Percentiles rank a stretch among this genome's conserved stretches.
phyloP scores from a whole-genome alignment of 30 jellyfish, hydroid and myxozoan species.

The Mastigias papua region DNA sequence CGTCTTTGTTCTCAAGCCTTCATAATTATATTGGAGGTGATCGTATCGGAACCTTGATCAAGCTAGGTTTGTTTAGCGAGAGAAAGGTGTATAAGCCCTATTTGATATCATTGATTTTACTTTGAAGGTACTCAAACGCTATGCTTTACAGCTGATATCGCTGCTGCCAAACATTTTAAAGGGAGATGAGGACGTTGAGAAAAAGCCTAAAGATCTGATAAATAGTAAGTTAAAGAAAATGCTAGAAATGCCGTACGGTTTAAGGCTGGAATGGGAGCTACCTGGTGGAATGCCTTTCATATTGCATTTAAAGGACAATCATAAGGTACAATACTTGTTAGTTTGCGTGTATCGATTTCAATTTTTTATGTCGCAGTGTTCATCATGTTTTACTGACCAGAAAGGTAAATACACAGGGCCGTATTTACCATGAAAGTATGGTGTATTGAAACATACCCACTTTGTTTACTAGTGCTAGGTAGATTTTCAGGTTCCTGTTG shows the following conservation, averaged over 20 bases:
- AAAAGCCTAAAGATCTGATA: background rate
- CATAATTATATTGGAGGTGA: too few species aligned
- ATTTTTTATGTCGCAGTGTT: too few species aligned
- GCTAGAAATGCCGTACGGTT: slow-evolving; percentile 91
- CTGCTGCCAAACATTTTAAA: slow-evolving; percentile 75
- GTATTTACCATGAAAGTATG: background rate
- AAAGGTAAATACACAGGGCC: background rate
- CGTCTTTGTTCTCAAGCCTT: too few species aligned
- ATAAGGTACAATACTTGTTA: slow-evolving; percentile 55
- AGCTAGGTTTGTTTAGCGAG: too few species aligned
- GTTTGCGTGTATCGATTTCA: too few species aligned
- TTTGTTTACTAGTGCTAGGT: background rate
- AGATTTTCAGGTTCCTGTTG: background rate
- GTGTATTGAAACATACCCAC: background rate
- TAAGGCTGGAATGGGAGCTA: slow-evolving; percentile 88
- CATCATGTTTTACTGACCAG: background rate
- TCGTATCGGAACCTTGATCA: too few species aligned
- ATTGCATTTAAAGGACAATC: slow-evolving; percentile 88
- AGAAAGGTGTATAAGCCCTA: background rate
- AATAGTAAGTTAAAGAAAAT: slow-evolving; percentile 36
- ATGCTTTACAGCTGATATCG: slow-evolving; percentile 90
- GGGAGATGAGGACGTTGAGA: background rate
- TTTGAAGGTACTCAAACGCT: slow-evolving; percentile 75
- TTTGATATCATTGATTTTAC: background rate
- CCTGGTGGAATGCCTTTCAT: slow-evolving; percentile 95